These are phyloP conservation scores for Cryptomyrus ogoouensis DNA, from an alignment of 2,113 vertebrate genomes.

Conservation along the genomic window DNA sequence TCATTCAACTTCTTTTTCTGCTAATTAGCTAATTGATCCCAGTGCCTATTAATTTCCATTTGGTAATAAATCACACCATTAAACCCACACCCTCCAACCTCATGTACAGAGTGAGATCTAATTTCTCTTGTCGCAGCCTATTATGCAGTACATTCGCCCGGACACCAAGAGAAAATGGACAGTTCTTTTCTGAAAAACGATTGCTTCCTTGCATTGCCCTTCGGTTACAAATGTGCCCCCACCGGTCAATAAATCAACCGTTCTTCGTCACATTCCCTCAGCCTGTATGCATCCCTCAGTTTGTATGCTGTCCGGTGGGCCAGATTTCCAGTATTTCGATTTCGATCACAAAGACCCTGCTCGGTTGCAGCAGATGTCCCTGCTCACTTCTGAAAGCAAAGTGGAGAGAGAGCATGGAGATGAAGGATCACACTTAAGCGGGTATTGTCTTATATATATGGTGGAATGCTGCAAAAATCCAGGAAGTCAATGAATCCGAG, in stretches of 20 bases:
- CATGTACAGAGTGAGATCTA: conserved; percentile 6
- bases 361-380: neutral
- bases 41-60: conserved; percentile 8
- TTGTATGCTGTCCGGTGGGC: neutral
- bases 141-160: neutral
- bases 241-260: neutral
- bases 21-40: neutral
- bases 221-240: neutral
- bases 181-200: conserved; percentile 9
- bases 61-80: conserved; percentile 16
- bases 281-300: neutral
- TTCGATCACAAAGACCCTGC: neutral
- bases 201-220: neutral
- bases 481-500: neutral
- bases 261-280: neutral
- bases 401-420: neutral
- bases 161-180: neutral
- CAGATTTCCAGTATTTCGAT: neutral
- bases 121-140: neutral
- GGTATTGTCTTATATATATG: neutral
- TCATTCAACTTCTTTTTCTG: neutral
- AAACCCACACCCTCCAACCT: neutral
- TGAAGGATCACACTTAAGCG: neutral
- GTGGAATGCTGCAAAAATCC: neutral
- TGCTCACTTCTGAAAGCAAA: neutral